These are phyloP conservation scores for Oxycera nigricornis DNA, from an alignment of 2,888 invertebrate genomes.

Conservation along the genomic window DNA sequence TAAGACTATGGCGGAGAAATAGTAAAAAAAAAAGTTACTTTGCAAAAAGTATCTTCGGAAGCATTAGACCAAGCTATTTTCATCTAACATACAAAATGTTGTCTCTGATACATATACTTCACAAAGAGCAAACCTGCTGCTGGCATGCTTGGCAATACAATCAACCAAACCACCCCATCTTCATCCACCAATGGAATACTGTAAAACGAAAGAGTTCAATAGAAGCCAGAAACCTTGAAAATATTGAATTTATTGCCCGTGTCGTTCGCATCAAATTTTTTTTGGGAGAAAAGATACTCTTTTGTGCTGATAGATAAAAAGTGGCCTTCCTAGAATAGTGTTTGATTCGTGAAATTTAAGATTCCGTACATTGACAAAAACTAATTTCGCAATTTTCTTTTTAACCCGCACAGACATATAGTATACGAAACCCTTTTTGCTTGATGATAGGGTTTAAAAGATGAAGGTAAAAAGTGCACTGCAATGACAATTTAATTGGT, in stretches of 20 bases:
- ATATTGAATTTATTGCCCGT: constrained; percentile 10
- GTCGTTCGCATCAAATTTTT: constrained; percentile 22
- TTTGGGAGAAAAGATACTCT: too few species aligned
- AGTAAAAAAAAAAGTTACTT: too few species aligned
- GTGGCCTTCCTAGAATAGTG: not conserved
- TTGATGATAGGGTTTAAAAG: not conserved
- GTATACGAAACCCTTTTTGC: not conserved
- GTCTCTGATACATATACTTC: too few species aligned
- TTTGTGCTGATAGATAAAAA: not conserved
- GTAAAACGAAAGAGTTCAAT: constrained; percentile 40
- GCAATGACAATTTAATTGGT: not conserved
- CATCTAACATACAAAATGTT: too few species aligned
- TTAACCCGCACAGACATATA: not conserved
- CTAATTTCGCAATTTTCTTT: not conserved
- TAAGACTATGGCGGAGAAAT: too few species aligned
- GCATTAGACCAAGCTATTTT: too few species aligned
- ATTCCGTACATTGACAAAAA: not conserved
- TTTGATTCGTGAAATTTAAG: not conserved
- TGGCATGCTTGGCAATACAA: not conserved
- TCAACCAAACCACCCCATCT: not conserved
- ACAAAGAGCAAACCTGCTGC: too few species aligned
- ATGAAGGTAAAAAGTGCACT: not conserved
- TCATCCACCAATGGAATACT: not conserved
- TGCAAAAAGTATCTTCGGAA: too few species aligned
- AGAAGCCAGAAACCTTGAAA: constrained; percentile 39